Evolutionary conservation across 2,888 invertebrate species (phyloP).

Genomic region (Yponomeuta plumbellus): DNA sequence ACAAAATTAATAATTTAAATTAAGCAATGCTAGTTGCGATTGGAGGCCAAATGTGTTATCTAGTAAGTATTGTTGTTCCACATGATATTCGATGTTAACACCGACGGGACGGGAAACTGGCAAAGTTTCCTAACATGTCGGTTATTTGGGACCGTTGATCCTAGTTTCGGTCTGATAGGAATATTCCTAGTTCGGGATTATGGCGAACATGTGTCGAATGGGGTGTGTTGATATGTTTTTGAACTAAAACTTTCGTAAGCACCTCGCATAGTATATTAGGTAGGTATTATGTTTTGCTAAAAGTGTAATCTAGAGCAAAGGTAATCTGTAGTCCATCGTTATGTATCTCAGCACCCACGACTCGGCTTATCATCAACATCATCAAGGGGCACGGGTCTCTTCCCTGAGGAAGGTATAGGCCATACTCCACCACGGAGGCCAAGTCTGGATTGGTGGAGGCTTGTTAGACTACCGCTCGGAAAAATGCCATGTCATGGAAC

Average conservation of each 20-base stretch:
- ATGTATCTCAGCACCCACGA: background rate
- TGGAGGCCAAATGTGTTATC: no score
- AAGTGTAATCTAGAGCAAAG: background rate
- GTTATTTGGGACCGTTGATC: background rate
- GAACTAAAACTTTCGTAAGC: no score
- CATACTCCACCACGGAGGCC: no score
- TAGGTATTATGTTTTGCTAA: slow-evolving; percentile 10
- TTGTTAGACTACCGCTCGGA: no score
- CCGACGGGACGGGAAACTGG: background rate
- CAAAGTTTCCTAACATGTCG: background rate
- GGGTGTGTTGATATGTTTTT: slow-evolving; percentile 8
- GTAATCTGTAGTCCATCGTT: no score
- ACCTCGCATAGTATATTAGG: background rate
- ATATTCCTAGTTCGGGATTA: slow-evolving; percentile 12
- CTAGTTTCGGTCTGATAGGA: background rate
- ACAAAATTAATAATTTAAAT: no score
- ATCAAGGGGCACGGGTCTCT: no score
- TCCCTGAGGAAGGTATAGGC: no score
- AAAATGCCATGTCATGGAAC: no score
- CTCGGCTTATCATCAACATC: no score
- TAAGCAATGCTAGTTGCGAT: no score
- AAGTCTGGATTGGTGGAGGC: no score
- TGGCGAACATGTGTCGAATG: slow-evolving; percentile 6
- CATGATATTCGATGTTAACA: background rate
- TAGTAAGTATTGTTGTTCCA: background rate